A percentile compares a stretch with the other conserved stretches of the same genome.
Conservation (phyloP, 1,140 invertebrate genomes). For the Agrypnia vestita region DNA sequence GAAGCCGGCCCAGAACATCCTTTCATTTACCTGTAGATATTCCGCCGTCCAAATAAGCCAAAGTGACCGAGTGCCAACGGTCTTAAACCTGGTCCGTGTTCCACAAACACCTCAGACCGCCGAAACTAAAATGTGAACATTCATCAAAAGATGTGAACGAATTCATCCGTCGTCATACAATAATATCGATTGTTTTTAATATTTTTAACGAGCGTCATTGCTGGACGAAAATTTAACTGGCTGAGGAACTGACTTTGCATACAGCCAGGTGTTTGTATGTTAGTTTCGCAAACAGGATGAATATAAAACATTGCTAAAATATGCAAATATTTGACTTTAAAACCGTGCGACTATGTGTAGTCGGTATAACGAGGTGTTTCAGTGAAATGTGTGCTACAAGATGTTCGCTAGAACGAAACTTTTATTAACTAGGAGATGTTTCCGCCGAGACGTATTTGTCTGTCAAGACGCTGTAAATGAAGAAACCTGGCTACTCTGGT, state of each 20-base stretch:
- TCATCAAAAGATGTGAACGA: not conserved
- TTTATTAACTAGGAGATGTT: too few relatives aligned
- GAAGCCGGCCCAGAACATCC: slow-evolving; percentile 7
- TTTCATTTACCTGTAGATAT: slow-evolving; percentile 45
- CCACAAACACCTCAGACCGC: not conserved
- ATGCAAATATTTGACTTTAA: slow-evolving; percentile 44
- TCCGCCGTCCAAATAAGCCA: slow-evolving; percentile 36
- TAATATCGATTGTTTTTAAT: too few relatives aligned
- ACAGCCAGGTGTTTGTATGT: slow-evolving; percentile 42
- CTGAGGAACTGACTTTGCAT: slow-evolving; percentile 20
- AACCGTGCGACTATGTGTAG: slow-evolving; percentile 41
- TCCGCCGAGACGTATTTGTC: too few relatives aligned
- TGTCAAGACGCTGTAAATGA: too few relatives aligned
- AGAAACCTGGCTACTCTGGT: too few relatives aligned
- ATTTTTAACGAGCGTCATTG: not conserved
- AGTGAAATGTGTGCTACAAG: slow-evolving; percentile 34
- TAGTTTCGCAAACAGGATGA: slow-evolving; percentile 40
- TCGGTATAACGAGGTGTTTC: slow-evolving; percentile 42
- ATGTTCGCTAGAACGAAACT: too few relatives aligned
- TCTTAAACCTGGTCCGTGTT: slow-evolving; percentile 12
- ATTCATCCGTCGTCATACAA: too few relatives aligned
- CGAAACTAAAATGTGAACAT: not conserved
- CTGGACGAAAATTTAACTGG: not conserved
- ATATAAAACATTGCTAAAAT: slow-evolving; percentile 49
- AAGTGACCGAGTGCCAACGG: slow-evolving; percentile 39